Evolutionary conservation across 2,113 vertebrate species (phyloP).

Genomic region (Ptyas mucosa): DNA sequence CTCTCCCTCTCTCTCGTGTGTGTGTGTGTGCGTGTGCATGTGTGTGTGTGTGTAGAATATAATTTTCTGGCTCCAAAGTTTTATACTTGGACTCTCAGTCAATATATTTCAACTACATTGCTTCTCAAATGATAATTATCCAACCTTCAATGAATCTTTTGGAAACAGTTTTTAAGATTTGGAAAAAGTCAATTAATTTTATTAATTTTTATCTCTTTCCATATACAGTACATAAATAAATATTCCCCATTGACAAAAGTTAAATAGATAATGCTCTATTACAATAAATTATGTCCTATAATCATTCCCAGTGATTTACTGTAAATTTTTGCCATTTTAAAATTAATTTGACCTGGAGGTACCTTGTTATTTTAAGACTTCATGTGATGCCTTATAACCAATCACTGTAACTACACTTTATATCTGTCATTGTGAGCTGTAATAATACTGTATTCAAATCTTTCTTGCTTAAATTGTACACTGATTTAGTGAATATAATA

Average conservation of each 20-base stretch:
- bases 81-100: not conserved
- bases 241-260: not conserved
- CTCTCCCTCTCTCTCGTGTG: not conserved
- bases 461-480: constrained; percentile 11
- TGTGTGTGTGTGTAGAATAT: too few relatives aligned
- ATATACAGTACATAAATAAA: not conserved
- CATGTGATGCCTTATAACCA: not conserved
- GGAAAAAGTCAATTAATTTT: not conserved
- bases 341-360: not conserved
- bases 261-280: not conserved
- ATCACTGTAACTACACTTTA: constrained; percentile 1
- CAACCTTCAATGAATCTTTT: not conserved
- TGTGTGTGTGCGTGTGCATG: fast-evolving
- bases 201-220: not conserved
- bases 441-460: constrained; percentile 26
- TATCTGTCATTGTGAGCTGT: constrained; percentile 13
- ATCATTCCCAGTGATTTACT: not conserved
- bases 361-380: constrained; percentile 13
- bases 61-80: not conserved
- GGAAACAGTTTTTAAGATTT: not conserved
- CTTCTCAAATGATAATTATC: too few relatives aligned
- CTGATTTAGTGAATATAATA: constrained; percentile 15
- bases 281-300: not conserved
- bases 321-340: not conserved
- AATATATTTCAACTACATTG: not conserved